phyloP scores from a whole-genome alignment of 1,140 invertebrate species.

The Brachionus asplanchnoidis region DNA sequence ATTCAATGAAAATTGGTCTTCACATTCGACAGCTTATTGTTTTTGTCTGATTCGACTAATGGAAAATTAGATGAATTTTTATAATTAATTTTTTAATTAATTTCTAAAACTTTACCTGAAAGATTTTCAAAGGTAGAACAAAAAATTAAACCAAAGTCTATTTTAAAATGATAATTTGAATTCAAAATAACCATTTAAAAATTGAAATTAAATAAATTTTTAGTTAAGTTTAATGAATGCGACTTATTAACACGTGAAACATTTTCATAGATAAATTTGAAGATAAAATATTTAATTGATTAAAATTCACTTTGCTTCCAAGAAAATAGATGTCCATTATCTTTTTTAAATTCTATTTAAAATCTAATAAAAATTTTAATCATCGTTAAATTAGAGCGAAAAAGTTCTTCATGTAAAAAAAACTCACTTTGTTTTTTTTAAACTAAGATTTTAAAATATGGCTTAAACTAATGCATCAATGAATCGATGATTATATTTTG shows the following conservation, averaged over 20 bases:
- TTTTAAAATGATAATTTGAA: background rate
- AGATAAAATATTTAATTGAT: too few relatives aligned
- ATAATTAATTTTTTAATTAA: background rate
- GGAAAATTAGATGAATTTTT: background rate
- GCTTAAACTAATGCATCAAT: background rate
- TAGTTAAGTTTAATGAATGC: too few relatives aligned
- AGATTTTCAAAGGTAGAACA: background rate
- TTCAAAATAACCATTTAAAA: background rate
- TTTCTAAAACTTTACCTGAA: background rate
- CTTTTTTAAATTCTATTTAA: too few relatives aligned
- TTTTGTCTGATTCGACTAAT: background rate
- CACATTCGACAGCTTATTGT: background rate
- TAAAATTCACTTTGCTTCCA: too few relatives aligned
- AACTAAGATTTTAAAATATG: background rate
- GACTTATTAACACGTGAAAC: too few relatives aligned
- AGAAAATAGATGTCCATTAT: too few relatives aligned
- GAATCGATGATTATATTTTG: background rate
- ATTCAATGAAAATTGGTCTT: background rate
- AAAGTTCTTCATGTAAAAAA: too few relatives aligned
- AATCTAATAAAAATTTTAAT: too few relatives aligned
- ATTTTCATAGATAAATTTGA: too few relatives aligned
- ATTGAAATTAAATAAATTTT: background rate
- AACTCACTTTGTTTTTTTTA: too few relatives aligned
- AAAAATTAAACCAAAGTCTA: background rate
- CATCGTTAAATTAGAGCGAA: too few relatives aligned